These are phyloP conservation scores for Urocolius indicus DNA, from an alignment of 2,113 vertebrate species.

Conservation along the genomic window DNA sequence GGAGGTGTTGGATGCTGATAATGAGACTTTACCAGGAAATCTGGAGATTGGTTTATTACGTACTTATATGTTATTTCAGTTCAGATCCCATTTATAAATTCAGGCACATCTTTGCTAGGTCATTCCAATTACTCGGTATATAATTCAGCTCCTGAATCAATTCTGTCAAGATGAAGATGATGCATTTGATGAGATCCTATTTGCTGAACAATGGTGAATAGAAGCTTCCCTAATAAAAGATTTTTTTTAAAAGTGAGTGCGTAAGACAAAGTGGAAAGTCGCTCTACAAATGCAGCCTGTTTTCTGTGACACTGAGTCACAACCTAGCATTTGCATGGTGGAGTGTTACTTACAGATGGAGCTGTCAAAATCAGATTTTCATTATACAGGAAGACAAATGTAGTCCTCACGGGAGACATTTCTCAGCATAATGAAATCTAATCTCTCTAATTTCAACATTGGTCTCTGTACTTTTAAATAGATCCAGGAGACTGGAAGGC, in stretches of 20 bases:
- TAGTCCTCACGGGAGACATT: not conserved
- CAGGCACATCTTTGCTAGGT: not conserved
- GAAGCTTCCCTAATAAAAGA: conserved; percentile 10
- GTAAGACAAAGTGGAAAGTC: conserved; percentile 39
- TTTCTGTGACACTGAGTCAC: conserved; percentile 11
- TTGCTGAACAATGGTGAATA: conserved; percentile 38
- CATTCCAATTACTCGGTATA: conserved; percentile 24
- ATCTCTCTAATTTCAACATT: conserved; percentile 20
- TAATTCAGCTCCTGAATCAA: conserved; percentile 40
- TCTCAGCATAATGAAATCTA: conserved; percentile 31
- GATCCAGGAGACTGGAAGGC: not conserved
- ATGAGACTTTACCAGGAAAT: conserved; percentile 22
- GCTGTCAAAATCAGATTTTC: conserved; percentile 37
- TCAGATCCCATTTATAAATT: conserved; percentile 36
- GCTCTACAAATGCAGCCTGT: not conserved
- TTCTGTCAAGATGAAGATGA: conserved; percentile 2
- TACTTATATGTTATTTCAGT: conserved; percentile 14
- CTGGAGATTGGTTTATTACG: conserved; percentile 26
- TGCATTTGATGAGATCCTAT: not conserved
- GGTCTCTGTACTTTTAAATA: not conserved
- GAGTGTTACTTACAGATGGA: conserved; percentile 7
- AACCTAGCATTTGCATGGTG: not conserved
- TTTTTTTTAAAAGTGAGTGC: not conserved
- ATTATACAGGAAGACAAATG: conserved; percentile 22
- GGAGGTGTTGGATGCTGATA: not conserved